Conservation (phyloP, 2,888 invertebrate species). For the Hofmannophila pseudospretella region DNA sequence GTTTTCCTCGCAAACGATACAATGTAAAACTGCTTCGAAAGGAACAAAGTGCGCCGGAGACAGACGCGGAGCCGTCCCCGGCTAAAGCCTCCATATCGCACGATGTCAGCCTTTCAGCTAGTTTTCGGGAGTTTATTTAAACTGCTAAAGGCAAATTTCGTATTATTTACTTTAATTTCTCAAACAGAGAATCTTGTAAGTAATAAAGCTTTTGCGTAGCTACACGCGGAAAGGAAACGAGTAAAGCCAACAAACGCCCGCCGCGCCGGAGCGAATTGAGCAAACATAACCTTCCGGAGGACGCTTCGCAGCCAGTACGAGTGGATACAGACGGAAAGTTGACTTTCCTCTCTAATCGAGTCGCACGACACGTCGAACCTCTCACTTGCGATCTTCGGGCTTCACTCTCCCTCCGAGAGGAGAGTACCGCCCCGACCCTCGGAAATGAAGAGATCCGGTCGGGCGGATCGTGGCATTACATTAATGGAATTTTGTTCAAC, state of each 20-base stretch:
- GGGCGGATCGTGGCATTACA: constrained; percentile 26
- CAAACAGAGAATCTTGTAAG: too few species aligned
- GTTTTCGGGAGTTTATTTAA: too few species aligned
- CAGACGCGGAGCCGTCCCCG: too few species aligned
- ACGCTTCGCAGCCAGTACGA: neutral
- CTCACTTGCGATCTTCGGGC: neutral
- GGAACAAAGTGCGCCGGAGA: neutral
- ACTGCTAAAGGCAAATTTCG: too few species aligned
- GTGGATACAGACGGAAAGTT: neutral
- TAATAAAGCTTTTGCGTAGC: too few species aligned
- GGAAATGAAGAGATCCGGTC: constrained; percentile 65
- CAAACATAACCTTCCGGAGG: neutral
- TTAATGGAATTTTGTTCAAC: constrained; percentile 50
- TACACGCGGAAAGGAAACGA: neutral
- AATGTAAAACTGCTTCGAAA: neutral
- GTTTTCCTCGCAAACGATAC: too few species aligned
- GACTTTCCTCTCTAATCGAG: constrained; percentile 3
- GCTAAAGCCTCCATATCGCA: too few species aligned
- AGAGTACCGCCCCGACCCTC: constrained; percentile 31
- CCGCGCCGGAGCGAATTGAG: neutral
- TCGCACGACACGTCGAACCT: neutral
- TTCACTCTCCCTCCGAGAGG: neutral
- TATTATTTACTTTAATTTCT: too few species aligned
- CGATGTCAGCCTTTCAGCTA: too few species aligned
- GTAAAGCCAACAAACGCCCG: neutral